These are phyloP conservation scores for Tarsius wallacei DNA, from an alignment of 2,797 vertebrate species.

Conservation along the genomic window DNA sequence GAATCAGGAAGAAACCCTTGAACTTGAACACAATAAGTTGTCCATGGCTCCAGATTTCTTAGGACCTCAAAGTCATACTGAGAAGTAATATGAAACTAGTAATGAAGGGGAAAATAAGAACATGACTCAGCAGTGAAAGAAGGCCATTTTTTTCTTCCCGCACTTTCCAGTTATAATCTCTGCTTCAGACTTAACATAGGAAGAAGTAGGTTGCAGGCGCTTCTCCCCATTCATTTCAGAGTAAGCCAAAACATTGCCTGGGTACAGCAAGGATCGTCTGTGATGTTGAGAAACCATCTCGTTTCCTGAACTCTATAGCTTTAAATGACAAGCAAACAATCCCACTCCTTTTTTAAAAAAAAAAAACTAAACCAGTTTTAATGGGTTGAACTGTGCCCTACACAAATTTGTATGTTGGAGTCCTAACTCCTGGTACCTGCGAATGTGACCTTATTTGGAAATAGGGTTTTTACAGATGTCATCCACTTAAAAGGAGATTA, in stretches of 20 bases:
- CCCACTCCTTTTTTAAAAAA: not conserved
- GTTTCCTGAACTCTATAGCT: not conserved
- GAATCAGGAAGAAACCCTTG: constrained; percentile 81
- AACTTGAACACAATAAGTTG: constrained; percentile 90
- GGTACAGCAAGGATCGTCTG: fast-evolving
- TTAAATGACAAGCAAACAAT: not conserved
- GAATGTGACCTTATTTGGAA: too few relatives aligned
- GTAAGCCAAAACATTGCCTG: not conserved
- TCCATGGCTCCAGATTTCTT: constrained; percentile 87
- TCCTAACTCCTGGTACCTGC: too few relatives aligned
- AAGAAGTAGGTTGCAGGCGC: not conserved
- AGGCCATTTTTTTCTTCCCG: fast-evolving
- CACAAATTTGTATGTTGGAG: too few relatives aligned
- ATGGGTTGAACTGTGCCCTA: too few relatives aligned
- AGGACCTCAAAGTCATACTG: constrained; percentile 81
- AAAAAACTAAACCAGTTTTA: not conserved
- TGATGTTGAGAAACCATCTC: not conserved
- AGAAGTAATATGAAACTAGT: constrained; percentile 78
- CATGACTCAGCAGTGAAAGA: not conserved
- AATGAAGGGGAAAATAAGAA: not conserved
- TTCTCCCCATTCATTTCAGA: not conserved
- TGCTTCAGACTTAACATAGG: not conserved
- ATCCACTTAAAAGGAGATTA: too few relatives aligned
- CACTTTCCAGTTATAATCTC: not conserved
- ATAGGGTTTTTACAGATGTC: too few relatives aligned